Evolutionary conservation across 1,140 invertebrate genomes (phyloP).

Genomic region (Drosophila miranda): DNA sequence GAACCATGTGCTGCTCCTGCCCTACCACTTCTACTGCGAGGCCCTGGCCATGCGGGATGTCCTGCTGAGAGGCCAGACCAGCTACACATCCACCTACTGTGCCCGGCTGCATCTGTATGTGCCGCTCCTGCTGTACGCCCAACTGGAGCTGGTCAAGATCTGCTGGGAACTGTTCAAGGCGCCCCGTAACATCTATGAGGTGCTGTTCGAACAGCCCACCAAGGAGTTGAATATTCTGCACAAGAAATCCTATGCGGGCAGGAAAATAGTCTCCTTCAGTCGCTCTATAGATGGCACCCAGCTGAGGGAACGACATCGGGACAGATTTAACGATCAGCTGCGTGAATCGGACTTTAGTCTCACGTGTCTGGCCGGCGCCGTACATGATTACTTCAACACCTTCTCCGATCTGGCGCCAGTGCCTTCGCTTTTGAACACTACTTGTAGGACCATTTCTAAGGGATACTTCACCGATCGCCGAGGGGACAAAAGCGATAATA

Average conservation of each 20-base stretch:
- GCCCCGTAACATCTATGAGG: constrained; percentile 85
- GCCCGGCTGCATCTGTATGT: constrained; percentile 84
- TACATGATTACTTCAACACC: constrained; percentile 71
- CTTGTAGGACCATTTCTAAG: constrained; percentile 82
- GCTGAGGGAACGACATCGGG: constrained; percentile 74
- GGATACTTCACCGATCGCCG: constrained; percentile 72
- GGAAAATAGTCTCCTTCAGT: constrained; percentile 91
- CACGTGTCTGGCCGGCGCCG: constrained; percentile 79
- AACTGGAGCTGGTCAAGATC: constrained; percentile 85
- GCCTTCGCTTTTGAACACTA: constrained; percentile 82
- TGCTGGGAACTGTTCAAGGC: constrained; percentile 84
- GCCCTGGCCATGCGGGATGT: constrained; percentile 77
- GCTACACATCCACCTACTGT: constrained; percentile 76
- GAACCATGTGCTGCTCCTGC: constrained; percentile 76
- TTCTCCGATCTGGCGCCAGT: constrained; percentile 44
- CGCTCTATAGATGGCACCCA: constrained; percentile 85
- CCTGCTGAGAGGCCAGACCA: constrained; percentile 79
- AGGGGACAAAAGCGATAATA: constrained; percentile 63
- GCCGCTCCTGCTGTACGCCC: constrained; percentile 84
- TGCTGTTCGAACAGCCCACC: constrained; percentile 83
- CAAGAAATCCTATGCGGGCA: constrained; percentile 88
- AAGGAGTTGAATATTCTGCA: constrained; percentile 85
- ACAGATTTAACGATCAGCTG: constrained; percentile 85
- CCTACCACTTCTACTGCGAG: constrained; percentile 82
- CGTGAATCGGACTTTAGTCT: constrained; percentile 88